Evolutionary conservation across 1,140 invertebrate genomes (phyloP).

Genomic region (Parasteatoda tepidariorum): DNA sequence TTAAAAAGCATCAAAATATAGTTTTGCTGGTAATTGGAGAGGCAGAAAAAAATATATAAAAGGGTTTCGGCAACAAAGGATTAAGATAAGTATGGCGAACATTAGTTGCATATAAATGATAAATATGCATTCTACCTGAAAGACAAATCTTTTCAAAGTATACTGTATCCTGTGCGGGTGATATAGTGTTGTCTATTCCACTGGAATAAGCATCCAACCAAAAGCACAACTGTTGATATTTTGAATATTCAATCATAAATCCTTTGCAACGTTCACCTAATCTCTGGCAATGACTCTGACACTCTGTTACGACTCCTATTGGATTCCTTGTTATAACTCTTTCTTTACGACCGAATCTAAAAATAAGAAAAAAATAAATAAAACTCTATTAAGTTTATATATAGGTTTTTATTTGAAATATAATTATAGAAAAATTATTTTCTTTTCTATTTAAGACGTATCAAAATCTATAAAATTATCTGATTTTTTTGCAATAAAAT

Average conservation of each 20-base stretch:
- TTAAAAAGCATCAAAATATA: too few relatives aligned
- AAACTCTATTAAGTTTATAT: background rate
- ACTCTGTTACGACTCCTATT: constrained; percentile 70
- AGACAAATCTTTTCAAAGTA: constrained; percentile 73
- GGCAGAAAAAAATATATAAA: too few relatives aligned
- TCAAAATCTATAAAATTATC: background rate
- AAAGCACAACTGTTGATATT: constrained; percentile 69
- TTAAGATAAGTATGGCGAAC: too few relatives aligned
- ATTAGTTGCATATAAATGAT: too few relatives aligned
- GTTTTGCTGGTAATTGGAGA: too few relatives aligned
- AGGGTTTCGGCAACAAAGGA: too few relatives aligned
- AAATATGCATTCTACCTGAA: constrained; percentile 63
- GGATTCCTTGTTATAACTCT: constrained; percentile 65
- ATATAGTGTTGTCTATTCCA: constrained; percentile 66
- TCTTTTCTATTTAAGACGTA: background rate
- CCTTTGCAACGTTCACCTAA: constrained; percentile 68
- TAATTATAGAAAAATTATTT: background rate
- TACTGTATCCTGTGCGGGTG: constrained; percentile 67
- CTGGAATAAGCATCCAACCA: constrained; percentile 68
- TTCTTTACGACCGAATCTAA: constrained; percentile 64
- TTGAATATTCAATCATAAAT: constrained; percentile 69
- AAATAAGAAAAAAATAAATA: background rate
- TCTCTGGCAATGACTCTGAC: constrained; percentile 70
- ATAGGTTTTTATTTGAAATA: background rate
- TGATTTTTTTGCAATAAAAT: background rate